These are phyloP conservation scores for Orientallactaga bullata DNA, from an alignment of 2,113 vertebrate species.

Conservation along the genomic window DNA sequence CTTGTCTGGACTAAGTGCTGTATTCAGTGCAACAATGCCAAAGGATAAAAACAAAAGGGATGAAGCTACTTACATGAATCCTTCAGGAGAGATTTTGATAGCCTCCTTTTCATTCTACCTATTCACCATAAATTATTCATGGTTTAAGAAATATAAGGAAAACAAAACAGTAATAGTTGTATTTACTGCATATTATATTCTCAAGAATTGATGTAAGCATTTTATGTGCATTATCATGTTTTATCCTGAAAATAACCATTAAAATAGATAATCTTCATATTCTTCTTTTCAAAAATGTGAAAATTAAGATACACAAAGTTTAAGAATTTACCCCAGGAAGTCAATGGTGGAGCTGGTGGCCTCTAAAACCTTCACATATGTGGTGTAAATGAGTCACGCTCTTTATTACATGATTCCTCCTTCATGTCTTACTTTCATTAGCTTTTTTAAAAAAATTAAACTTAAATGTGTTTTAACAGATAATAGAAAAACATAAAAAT, in stretches of 20 bases:
- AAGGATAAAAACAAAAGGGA: neutral
- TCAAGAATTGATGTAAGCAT: neutral
- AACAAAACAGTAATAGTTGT: conserved; percentile 15
- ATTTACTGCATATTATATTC: neutral
- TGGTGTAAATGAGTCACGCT: neutral
- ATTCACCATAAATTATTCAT: neutral
- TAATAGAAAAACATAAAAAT: neutral
- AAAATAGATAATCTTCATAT: neutral
- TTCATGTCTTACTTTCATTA: conserved; percentile 12
- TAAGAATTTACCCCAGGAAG: neutral
- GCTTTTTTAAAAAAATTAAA: conserved; percentile 3
- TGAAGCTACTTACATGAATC: neutral
- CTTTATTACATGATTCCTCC: conserved; percentile 14
- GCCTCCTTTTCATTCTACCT: neutral
- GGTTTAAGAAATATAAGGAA: neutral
- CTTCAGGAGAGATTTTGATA: neutral
- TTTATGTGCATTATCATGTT: neutral
- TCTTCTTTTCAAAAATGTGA: neutral
- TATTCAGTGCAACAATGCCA: neutral
- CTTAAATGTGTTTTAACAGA: neutral
- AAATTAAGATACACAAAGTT: neutral
- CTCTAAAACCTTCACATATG: neutral
- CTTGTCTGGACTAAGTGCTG: neutral
- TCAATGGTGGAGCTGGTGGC: neutral
- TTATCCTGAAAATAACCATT: neutral